phyloP scores from a whole-genome alignment of 2,888 invertebrate species.

The Girardia tigrina region DNA sequence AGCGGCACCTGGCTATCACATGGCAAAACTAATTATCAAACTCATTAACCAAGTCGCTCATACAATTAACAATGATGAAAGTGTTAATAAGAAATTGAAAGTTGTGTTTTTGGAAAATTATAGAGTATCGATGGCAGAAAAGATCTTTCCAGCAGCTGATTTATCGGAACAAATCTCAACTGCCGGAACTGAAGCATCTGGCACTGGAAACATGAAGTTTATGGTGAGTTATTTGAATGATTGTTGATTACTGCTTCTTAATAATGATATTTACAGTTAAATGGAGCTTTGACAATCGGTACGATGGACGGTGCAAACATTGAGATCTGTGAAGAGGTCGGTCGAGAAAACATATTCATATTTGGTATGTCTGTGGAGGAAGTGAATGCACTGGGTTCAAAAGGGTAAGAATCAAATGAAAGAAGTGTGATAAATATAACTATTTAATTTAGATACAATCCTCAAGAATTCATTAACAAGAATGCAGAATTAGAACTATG shows the following conservation, averaged over 20 bases:
- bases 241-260: not conserved
- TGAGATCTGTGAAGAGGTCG: slow-evolving; percentile 90
- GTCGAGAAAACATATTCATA: slow-evolving; percentile 85
- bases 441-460: slow-evolving; percentile 82
- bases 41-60: slow-evolving; percentile 82
- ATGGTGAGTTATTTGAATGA: slow-evolving; percentile 59
- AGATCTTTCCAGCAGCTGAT: slow-evolving; percentile 95
- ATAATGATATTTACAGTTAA: slow-evolving; percentile 54
- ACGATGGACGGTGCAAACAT: slow-evolving; percentile 98
- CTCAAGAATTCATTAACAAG: slow-evolving; percentile 75
- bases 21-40: slow-evolving; percentile 95
- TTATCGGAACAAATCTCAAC: slow-evolving; percentile 96
- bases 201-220: slow-evolving; percentile 99
- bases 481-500: slow-evolving; percentile 78
- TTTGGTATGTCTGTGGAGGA: slow-evolving; percentile 59
- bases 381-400: slow-evolving; percentile 55
- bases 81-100: slow-evolving; percentile 65
- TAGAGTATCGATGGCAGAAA: slow-evolving; percentile 88
- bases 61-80: slow-evolving; percentile 90
- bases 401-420: slow-evolving; percentile 50
- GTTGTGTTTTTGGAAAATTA: slow-evolving; percentile 82
- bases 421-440: too few relatives aligned
- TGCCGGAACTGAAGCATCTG: slow-evolving; percentile 96
- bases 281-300: slow-evolving; percentile 94
- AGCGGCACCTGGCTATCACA: slow-evolving; percentile 93